These are phyloP conservation scores for Villa cingulata DNA, from an alignment of 2,888 invertebrate genomes.

Conservation along the genomic window DNA sequence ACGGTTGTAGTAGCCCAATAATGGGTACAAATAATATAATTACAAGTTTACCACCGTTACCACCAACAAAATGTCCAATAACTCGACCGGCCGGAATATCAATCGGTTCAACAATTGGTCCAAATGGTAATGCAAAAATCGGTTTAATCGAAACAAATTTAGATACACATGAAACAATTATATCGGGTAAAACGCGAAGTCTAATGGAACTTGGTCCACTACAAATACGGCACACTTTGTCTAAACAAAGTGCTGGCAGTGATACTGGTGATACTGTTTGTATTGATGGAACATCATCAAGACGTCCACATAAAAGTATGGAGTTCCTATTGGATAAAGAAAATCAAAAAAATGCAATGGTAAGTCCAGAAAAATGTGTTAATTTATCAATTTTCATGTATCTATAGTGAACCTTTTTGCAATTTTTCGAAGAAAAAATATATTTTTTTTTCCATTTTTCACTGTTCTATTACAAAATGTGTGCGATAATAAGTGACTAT, in stretches of 20 bases:
- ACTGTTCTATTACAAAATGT: too few relatives aligned
- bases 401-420: too few relatives aligned
- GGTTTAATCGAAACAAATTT: slow-evolving; percentile 84
- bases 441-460: too few relatives aligned
- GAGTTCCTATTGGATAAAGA: slow-evolving; percentile 90
- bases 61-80: not conserved
- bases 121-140: slow-evolving; percentile 32
- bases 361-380: slow-evolving; percentile 38
- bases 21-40: not conserved
- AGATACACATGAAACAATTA: slow-evolving; percentile 58
- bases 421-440: too few relatives aligned
- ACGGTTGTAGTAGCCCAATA: slow-evolving; percentile 17
- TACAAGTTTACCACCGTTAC: not conserved
- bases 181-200: slow-evolving; percentile 49
- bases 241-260: slow-evolving; percentile 6
- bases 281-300: slow-evolving; percentile 24
- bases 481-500: too few relatives aligned
- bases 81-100: not conserved
- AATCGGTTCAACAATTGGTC: slow-evolving; percentile 7
- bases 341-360: slow-evolving; percentile 75
- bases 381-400: too few relatives aligned
- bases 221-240: slow-evolving; percentile 17
- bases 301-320: slow-evolving; percentile 76
- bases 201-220: slow-evolving; percentile 47
- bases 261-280: slow-evolving; percentile 22